Percentiles rank a stretch among this genome's conserved stretches.
phyloP scores from a whole-genome alignment of 2,888 invertebrate genomes.

The Drosophila niveifrons region DNA sequence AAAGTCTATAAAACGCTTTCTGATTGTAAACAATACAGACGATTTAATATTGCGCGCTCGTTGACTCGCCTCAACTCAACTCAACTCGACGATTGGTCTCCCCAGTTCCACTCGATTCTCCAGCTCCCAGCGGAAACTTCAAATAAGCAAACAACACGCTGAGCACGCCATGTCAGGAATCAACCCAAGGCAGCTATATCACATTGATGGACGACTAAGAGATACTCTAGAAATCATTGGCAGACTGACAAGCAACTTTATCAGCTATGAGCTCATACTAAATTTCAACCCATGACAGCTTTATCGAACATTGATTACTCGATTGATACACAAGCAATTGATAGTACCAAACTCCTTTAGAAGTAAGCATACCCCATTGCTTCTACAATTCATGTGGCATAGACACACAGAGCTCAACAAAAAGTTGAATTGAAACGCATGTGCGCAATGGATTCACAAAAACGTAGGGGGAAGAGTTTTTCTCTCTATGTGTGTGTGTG shows the following conservation, averaged over 20 bases:
- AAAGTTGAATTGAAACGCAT: slow-evolving; percentile 78
- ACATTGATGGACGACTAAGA: neutral
- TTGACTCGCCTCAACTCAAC: slow-evolving; percentile 38
- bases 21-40: slow-evolving; percentile 80
- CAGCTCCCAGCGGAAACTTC: slow-evolving; percentile 62
- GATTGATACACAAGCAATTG: neutral
- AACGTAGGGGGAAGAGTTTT: slow-evolving; percentile 47
- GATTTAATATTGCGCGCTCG: slow-evolving; percentile 79
- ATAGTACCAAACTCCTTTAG: neutral
- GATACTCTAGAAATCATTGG: slow-evolving; percentile 16
- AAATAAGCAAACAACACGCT: slow-evolving; percentile 66
- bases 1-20: slow-evolving; percentile 79
- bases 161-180: slow-evolving; percentile 70
- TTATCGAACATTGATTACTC: no score
- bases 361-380: neutral
- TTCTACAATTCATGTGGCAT: neutral
- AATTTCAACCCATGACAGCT: no score
- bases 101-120: slow-evolving; percentile 47
- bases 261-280: no score
- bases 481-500: slow-evolving; percentile 3
- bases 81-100: slow-evolving; percentile 45
- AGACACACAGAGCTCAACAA: slow-evolving; percentile 25
- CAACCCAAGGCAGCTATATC: slow-evolving; percentile 2
- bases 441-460: slow-evolving; percentile 63
- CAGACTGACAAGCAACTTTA: no score